Percentiles rank a stretch among this genome's conserved stretches.
Evolutionary conservation across 2,113 vertebrate genomes (phyloP).

Genomic region (Morone saxatilis): DNA sequence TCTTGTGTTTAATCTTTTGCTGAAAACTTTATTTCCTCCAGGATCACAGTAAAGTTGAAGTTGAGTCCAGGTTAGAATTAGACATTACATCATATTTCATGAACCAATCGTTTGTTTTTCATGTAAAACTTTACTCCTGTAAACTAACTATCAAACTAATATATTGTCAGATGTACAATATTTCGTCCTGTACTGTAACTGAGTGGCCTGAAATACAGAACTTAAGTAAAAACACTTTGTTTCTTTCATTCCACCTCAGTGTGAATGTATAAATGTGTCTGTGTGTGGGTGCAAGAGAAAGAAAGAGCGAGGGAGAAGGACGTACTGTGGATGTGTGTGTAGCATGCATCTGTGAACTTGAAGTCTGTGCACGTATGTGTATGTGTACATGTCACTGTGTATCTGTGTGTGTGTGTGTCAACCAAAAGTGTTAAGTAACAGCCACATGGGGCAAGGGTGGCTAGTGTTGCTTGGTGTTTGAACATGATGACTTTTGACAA

Average conservation of each 20-base stretch:
- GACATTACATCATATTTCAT: background rate
- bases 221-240: background rate
- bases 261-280: background rate
- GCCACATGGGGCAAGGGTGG: conserved; percentile 63
- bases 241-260: background rate
- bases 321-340: conserved; percentile 22
- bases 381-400: conserved; percentile 2
- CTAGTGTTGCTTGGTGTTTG: conserved; percentile 61
- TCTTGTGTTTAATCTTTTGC: background rate
- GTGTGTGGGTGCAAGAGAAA: conserved; percentile 27
- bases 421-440: conserved; percentile 54
- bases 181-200: background rate
- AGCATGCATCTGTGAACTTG: conserved; percentile 39
- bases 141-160: background rate
- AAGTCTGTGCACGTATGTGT: conserved; percentile 6
- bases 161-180: background rate
- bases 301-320: conserved; percentile 3
- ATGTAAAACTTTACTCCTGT: background rate
- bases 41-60: background rate
- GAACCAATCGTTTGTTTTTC: background rate
- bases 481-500: conserved; percentile 65
- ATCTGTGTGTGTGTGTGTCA: conserved; percentile 23
- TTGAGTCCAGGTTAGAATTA: background rate
- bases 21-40: background rate
- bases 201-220: background rate